Conservation (phyloP, 2,888 invertebrate species). For the Agelastica alni region DNA sequence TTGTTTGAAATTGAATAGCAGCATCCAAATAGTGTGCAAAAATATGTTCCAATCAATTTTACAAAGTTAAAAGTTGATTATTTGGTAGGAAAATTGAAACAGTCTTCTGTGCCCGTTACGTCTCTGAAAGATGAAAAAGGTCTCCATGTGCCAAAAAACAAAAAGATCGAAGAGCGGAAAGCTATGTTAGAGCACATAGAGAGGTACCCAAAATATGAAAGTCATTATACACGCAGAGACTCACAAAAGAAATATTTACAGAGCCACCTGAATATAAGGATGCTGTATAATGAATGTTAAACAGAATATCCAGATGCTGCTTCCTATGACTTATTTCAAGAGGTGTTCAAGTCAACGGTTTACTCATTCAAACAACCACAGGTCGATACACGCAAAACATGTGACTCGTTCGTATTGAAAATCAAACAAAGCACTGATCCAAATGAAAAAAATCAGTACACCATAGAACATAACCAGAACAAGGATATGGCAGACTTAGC, state of each 20-base stretch:
- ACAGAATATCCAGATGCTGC: slow-evolving; percentile 10
- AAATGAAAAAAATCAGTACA: slow-evolving; percentile 13
- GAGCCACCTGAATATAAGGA: slow-evolving; percentile 25
- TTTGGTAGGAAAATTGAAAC: slow-evolving; percentile 5
- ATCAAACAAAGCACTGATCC: slow-evolving; percentile 20
- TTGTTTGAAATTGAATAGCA: neutral
- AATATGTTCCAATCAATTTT: neutral
- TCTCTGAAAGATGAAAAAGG: slow-evolving; percentile 23
- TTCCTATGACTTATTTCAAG: slow-evolving; percentile 7
- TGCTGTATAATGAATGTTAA: slow-evolving; percentile 11
- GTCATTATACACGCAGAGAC: slow-evolving; percentile 24
- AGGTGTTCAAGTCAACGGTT: slow-evolving; percentile 25
- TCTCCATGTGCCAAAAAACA: slow-evolving; percentile 28
- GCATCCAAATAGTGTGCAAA: neutral
- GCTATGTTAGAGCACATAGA: slow-evolving; percentile 28
- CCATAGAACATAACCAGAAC: slow-evolving; percentile 23
- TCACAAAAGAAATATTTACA: slow-evolving; percentile 24
- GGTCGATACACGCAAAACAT: slow-evolving; percentile 30
- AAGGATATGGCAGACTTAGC: slow-evolving; percentile 23
- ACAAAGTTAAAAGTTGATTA: neutral
- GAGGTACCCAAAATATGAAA: slow-evolving; percentile 28
- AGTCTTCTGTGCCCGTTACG: slow-evolving; percentile 8
- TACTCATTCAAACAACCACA: slow-evolving; percentile 28
- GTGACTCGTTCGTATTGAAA: slow-evolving; percentile 15
- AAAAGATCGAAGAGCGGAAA: slow-evolving; percentile 23